Conservation (phyloP, 1,140 invertebrate genomes). For the Acyrthosiphon pisum region DNA sequence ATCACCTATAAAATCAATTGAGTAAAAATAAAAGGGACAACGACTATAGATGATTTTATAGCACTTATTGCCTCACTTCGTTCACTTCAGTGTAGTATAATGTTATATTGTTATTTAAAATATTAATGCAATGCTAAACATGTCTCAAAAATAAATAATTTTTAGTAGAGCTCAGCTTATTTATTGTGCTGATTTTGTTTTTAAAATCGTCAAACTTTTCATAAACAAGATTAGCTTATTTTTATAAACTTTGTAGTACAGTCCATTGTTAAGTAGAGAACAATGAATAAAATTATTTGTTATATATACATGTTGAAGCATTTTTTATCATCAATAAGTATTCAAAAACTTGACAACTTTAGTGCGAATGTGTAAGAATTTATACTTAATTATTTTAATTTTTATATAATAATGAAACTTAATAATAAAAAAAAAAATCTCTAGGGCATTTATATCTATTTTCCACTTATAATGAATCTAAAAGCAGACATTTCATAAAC, state of each 20-base stretch:
- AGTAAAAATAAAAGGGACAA: not conserved
- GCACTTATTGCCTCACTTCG: not conserved
- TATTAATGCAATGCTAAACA: not conserved
- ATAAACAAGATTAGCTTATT: not conserved
- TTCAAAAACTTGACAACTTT: not conserved
- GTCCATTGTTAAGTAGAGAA: not conserved
- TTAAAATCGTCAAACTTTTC: too few relatives aligned
- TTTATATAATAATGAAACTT: not conserved
- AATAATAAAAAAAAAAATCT: not conserved
- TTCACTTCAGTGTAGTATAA: not conserved
- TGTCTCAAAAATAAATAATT: not conserved
- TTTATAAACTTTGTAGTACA: not conserved
- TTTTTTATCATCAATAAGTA: not conserved
- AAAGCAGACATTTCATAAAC: not conserved
- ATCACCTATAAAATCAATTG: conserved; percentile 46
- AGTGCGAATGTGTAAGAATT: not conserved
- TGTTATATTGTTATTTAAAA: conserved; percentile 16
- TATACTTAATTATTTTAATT: not conserved
- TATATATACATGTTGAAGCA: not conserved
- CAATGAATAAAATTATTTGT: not conserved
- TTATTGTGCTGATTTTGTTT: not conserved
- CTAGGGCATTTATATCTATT: not conserved
- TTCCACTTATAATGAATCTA: not conserved
- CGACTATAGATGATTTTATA: not conserved
- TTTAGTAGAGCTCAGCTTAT: not conserved